Evolutionary conservation across 30 jellyfish, hydroid and myxozoan species (phyloP), one percentile per base, ranked within the genome.

Genomic region (Phacellophora camtschatica): DNA sequence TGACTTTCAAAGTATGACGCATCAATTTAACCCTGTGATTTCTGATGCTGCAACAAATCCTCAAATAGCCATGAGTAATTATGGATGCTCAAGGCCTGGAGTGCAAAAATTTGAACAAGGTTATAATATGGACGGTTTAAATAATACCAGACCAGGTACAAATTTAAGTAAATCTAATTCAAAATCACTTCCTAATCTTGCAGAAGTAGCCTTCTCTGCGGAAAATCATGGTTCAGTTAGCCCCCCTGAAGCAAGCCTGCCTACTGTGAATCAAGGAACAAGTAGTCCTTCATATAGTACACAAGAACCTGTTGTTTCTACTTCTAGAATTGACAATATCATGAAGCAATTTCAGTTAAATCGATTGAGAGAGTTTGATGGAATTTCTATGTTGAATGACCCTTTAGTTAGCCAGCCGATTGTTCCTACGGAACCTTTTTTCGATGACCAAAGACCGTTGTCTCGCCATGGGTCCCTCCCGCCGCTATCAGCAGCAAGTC

Each of bases 301-400:
- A 33, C 74, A 31, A 23, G 83, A 69, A 16, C 68, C 81, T 13
- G 69, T 50, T 66, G 84, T 85, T 11, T 73, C 96, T 15, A 85
- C 92, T 8, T 58, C 89, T 19, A 87, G 98, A 29, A 92, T 92
- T 20, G 81, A 80, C 41, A 85, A 61, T 37, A 92, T 92, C 1
- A 92, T 92, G 98, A 73, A 81, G 25, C 96, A 92, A 68, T 92
- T 63, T 65, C 91, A 78, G 48, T 86, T 92, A 35, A 81, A 85
- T 36, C 75, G 98, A 32, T 31, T 92, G 6, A 41, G 74, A 73
- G 86, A 73, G 27, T 73, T 73, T 53, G 71, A 73, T 1, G 71
- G 56, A 15, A 34, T 12, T 4, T 7, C 86, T 10, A 34, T 24
- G 0, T 25, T 35, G 16, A 68, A 43, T 57, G 63, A 33, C 3